Base-by-base conservation (phyloP, 2,113 vertebrate genomes). In the Tachuris rubrigastra region DNA sequence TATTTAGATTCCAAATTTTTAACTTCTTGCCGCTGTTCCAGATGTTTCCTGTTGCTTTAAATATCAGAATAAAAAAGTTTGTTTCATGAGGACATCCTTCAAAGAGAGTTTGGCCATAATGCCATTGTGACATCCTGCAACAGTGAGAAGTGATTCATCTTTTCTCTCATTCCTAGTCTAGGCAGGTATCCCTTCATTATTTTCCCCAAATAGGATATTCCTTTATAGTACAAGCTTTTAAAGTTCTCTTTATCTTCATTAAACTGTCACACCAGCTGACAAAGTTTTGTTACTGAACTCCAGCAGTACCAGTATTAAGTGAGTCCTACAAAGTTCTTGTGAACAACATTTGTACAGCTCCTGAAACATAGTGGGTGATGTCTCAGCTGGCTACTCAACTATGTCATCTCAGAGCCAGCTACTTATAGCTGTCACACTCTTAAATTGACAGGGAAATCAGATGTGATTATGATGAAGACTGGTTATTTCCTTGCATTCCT, bases 191-290 rank as follows among this genome's bases (percentile, higher is more conserved):
- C 82, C 92, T 95, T 96, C 76, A 69, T 95, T 97, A 87, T 91
- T 96, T 95, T 89, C 66, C 53, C 56, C 77, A 95, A 84, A 96
- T 41, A 97, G 35, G 62, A 85, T 31, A 1, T 75, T 87, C 41
- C 67, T 90, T 89, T 96, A 41, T 87, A 87, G 76, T 50, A 74
- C 25, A 89, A 91, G 55, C 56, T 93, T 96, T 97, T 96, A 94
- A 97, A 96, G 59, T 90, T 42, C 63, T 86, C 96, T 97, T 96
- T 95, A 84, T 97, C 94, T 96, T 96, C 93, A 97, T 96, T 97
- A 96, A 96, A 95, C 60, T 96, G 95, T 96, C 97, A 97, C 53
- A 92, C 9, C 21, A 92, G 50, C 53, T 89, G 89, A 92, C 94
- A 94, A 96, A 97, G 82, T 81, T 95, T 92, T 93, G 74, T 91